These are phyloP conservation scores for Leucopsar rothschildi DNA, from an alignment of 2,113 vertebrate genomes.

Conservation along the genomic window DNA sequence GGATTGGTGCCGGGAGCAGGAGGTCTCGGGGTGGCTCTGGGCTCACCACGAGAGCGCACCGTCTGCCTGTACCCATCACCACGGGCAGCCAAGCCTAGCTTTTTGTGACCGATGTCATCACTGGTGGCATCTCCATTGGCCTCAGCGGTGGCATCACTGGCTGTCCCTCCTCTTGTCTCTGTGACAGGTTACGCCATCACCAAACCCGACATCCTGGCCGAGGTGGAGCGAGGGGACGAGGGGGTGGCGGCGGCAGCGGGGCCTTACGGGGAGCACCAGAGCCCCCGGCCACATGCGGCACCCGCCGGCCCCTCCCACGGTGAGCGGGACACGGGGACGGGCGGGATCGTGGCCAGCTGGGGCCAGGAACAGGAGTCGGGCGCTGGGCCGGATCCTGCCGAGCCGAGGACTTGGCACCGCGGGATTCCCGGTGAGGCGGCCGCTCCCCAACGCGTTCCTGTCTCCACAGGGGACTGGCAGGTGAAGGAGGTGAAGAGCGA, in stretches of 20 bases:
- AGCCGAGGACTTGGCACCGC: fast-evolving
- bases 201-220: slow-evolving; percentile 48
- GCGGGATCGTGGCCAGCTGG: neutral
- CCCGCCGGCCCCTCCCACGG: neutral
- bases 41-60: neutral
- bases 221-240: slow-evolving; percentile 11
- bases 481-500: neutral
- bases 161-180: neutral
- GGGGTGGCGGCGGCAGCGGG: neutral
- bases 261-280: neutral
- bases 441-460: neutral
- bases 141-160: neutral
- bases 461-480: neutral
- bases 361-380: fast-evolving
- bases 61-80: neutral
- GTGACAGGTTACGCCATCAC: neutral
- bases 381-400: fast-evolving
- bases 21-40: neutral
- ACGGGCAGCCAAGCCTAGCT: no score
- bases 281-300: fast-evolving
- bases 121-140: neutral
- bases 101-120: neutral
- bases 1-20: neutral
- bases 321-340: neutral
- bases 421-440: neutral